Evolutionary conservation across 2,113 vertebrate species (phyloP).

Genomic region (Ellobius talpinus): DNA sequence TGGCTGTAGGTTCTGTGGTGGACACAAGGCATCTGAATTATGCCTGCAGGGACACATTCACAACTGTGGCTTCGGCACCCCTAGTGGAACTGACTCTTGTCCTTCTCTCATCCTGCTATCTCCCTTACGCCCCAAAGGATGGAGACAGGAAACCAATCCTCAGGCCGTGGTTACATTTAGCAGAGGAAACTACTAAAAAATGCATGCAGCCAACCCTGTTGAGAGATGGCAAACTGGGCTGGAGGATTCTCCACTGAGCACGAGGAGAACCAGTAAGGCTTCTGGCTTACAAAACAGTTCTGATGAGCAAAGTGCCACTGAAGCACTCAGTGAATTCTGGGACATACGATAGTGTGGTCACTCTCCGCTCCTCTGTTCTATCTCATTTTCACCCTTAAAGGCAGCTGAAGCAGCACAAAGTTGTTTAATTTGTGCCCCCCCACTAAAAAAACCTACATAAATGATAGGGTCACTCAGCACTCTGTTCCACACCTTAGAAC

Average conservation of each 20-base stretch:
- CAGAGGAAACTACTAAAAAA: constrained; percentile 1
- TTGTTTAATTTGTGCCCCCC: neutral
- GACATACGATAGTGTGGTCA: neutral
- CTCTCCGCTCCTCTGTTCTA: neutral
- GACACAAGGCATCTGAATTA: neutral
- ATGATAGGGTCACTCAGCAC: neutral
- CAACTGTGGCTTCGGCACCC: neutral
- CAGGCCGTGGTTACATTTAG: neutral
- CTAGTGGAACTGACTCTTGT: neutral
- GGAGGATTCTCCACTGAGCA: constrained; percentile 16
- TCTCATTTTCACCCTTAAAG: neutral
- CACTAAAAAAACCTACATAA: neutral
- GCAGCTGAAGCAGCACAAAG: neutral
- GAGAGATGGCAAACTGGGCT: neutral
- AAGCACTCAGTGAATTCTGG: neutral
- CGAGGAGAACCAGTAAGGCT: neutral
- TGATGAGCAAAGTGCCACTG: neutral
- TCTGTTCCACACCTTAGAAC: constrained; percentile 40
- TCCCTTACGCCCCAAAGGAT: neutral
- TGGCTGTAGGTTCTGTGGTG: neutral
- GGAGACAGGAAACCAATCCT: neutral
- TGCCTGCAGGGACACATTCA: neutral
- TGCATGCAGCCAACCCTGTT: neutral
- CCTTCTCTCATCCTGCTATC: neutral
- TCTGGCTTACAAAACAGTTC: constrained; percentile 4